Percentiles rank a stretch among this genome's conserved stretches.
These are phyloP conservation scores for Forbesichthys agassizii DNA, from an alignment of 2,113 vertebrate genomes.

Conservation along the genomic window DNA sequence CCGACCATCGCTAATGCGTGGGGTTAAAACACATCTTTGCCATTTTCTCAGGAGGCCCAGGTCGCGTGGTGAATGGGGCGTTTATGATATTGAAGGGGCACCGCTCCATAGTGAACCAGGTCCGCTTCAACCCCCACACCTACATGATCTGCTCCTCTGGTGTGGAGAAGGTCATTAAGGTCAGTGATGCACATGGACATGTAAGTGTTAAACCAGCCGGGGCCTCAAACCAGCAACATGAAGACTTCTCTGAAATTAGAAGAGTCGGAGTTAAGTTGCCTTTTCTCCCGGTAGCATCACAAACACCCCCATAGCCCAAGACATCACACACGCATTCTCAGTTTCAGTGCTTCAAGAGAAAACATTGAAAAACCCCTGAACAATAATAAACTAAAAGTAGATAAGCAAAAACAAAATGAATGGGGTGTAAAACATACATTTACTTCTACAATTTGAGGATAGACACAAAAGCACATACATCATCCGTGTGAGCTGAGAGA, in stretches of 20 bases:
- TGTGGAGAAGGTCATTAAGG: conserved; percentile 99
- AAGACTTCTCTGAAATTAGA: no score
- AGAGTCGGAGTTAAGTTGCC: no score
- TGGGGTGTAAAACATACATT: neutral
- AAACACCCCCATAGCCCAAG: no score
- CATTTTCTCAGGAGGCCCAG: conserved; percentile 82
- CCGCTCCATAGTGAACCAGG: conserved; percentile 98
- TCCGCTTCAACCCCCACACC: conserved; percentile 96
- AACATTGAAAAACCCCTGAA: no score
- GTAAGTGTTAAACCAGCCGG: no score
- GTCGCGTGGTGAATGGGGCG: conserved; percentile 95
- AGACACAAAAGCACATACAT: neutral
- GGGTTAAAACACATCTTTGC: conserved; percentile 26
- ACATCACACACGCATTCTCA: no score
- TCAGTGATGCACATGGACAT: conserved; percentile 58
- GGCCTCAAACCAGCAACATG: no score
- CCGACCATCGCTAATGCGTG: neutral
- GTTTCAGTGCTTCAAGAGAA: no score
- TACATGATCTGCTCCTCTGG: conserved; percentile 99
- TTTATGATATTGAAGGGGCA: conserved; percentile 98
- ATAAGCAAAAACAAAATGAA: no score
- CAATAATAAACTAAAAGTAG: no score
- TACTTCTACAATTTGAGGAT: neutral
- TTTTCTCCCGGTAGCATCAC: no score
- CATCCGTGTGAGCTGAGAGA: no score